Evolutionary conservation across 2,113 vertebrate species (phyloP), one percentile per base, ranked within the genome.

Genomic region (Pollachius pollachius): DNA sequence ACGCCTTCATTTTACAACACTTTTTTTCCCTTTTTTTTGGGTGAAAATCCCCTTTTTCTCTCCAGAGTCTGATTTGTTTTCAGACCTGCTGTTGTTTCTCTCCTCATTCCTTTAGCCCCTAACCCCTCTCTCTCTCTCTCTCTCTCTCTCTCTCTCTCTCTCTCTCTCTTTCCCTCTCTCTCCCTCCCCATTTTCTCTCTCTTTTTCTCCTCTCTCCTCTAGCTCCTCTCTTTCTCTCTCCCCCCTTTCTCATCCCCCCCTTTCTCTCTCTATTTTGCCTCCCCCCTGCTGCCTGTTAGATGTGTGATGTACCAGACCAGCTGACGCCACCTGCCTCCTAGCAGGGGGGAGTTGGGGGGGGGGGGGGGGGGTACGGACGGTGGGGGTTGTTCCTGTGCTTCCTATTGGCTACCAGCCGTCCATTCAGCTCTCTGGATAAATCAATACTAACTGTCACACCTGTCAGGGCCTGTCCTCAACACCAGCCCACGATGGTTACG

Each of bases 321-420:
- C 90, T 92, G 90, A 92, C 85, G 71, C 85, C 92, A 93, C 88
- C 90, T 93, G 91, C 90, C 89, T 78, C 86, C 86, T 83, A 89
- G 83, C 90, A 86, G 86, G 85, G 81, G 70, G 74, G 81, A 81
- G 8, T 75, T 23, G 78, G 75, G 81, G 76, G 81, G 79, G 75
- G 81, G 76, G 81, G 86, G 85, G 81, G 70, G 74, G 81, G 81
- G 12, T 75, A 6, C 67, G 74, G 82, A 79, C 82, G 79, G 75
- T 78, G 76, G 81, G 41, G 41, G 41, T 2, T 48, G 41, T 48
- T 48, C 41, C 41, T 78, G 66, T 75, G 80, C 79, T 75, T 64
- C 69, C 68, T 70, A 74, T 82, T 6, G 59, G 71, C 78, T 75
- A 83, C 80, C 80, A 78, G 75, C 78, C 66, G 64, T 81, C 73